Evolutionary conservation across 1,140 invertebrate genomes (phyloP).

Genomic region (Physella acuta): DNA sequence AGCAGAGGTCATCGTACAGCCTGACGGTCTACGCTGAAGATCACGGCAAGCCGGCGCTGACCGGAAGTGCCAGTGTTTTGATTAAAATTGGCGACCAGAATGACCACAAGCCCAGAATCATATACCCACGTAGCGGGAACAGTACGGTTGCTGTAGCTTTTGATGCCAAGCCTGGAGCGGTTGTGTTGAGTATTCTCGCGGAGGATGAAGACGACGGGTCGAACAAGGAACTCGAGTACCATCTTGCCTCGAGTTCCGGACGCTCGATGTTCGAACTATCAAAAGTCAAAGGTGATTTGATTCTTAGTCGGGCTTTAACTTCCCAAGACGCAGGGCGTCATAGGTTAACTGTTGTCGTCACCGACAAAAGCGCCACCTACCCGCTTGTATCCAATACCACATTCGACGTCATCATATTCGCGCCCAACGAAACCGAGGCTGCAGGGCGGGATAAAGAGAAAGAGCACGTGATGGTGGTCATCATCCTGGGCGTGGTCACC

Average conservation of each 20-base stretch:
- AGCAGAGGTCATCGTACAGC: constrained; percentile 27
- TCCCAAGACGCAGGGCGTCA: constrained; percentile 27
- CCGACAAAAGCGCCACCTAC: constrained; percentile 23
- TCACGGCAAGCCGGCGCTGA: constrained; percentile 21
- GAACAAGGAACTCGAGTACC: constrained; percentile 12
- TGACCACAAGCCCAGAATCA: constrained; percentile 84
- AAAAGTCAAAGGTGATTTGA: constrained; percentile 23
- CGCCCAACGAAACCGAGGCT: constrained; percentile 24
- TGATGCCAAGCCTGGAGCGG: constrained; percentile 23
- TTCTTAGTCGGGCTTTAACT: constrained; percentile 18
- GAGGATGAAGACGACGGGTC: constrained; percentile 18
- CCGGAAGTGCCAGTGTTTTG: constrained; percentile 58
- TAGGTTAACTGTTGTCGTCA: constrained; percentile 29
- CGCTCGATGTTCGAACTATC: constrained; percentile 15
- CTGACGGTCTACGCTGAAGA: constrained; percentile 35
- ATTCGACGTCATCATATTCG: constrained; percentile 31
- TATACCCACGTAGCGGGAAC: constrained; percentile 68
- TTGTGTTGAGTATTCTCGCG: constrained; percentile 15
- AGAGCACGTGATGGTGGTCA: constrained; percentile 34
- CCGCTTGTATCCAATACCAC: constrained; percentile 26
- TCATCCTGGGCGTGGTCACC: constrained; percentile 34
- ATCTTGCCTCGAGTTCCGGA: constrained; percentile 15
- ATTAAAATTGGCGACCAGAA: constrained; percentile 81
- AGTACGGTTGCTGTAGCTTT: constrained; percentile 23
- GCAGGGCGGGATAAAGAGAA: constrained; percentile 14